Base-by-base conservation (phyloP, 2,797 vertebrate genomes). In the Intellagama lesueurii region DNA sequence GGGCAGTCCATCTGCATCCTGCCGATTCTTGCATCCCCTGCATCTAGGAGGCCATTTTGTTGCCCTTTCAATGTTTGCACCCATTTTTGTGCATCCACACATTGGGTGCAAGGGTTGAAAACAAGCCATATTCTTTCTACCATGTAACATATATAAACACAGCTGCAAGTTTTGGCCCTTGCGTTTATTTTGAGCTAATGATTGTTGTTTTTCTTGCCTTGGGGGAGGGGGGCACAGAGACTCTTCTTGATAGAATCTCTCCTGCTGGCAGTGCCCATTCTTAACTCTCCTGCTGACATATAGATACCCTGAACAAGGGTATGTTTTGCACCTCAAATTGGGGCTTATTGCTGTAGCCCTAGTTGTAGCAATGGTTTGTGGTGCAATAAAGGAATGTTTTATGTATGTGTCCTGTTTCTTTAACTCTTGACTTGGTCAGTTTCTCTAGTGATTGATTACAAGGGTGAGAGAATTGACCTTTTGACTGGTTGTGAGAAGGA, bases 381-480 rank as follows among this genome's bases (percentile, higher is more conserved):
- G 93, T 95, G 95, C 94, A 96, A 93, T 96, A 95, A 96, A 81
- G 24, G 30, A 81, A 30, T 17, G 66, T 83, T 89, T 85, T 90
- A 56, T 82, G 94, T 86, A 81, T 78, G 64, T 83, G 60, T 91
- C 83, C 56, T 83, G 79, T 69, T 85, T 86, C 9, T 75, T 89
- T 24, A 72, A 79, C 87, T 76, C 83, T 19, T 88, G 52, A 0
- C 24, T 73, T 12, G n/a, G 12, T 12, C 16, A 19, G 49, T 69
- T 44, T 30, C 30, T 66, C 40, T 72, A 75, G 30, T 84, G 72
- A 22, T 49, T 49, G 49, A 24, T 66, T 76, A 7, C 60, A 76
- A 32, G 19, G 3, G 6, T 24, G 68, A 72, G 78, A 60, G 5
- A 14, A 32, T 12, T 40, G 22, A 60, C 76, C 3, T 56, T 70